Conservation (phyloP, 1,140 invertebrate genomes). For the Drosophila nannoptera region DNA sequence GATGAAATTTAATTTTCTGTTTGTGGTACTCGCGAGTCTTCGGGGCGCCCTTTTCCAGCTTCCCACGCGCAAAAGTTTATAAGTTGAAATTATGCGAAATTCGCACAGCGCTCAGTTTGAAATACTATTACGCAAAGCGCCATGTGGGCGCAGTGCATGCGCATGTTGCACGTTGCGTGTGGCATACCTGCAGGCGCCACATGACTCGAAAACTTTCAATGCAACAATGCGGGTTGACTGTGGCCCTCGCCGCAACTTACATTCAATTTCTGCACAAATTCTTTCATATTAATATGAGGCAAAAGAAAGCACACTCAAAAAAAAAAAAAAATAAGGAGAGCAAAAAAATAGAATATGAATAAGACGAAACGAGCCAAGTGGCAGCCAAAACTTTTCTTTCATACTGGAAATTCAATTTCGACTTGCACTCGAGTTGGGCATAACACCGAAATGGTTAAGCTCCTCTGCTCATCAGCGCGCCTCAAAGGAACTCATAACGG, state of each 20-base stretch:
- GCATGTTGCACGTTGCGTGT: slow-evolving; percentile 42
- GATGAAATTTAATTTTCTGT: slow-evolving; percentile 62
- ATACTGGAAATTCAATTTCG: slow-evolving; percentile 50
- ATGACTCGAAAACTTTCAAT: slow-evolving; percentile 57
- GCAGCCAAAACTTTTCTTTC: slow-evolving; percentile 35
- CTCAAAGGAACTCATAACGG: neutral
- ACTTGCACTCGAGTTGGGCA: slow-evolving; percentile 5
- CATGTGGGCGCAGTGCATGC: slow-evolving; percentile 43
- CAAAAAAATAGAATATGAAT: no score
- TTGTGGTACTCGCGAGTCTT: slow-evolving; percentile 42
- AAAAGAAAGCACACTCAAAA: slow-evolving; percentile 14
- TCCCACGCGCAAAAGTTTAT: slow-evolving; percentile 52
- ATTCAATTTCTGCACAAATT: slow-evolving; percentile 65
- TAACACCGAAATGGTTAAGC: slow-evolving; percentile 3
- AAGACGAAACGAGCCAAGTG: neutral
- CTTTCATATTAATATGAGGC: slow-evolving; percentile 49
- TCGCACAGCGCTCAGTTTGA: slow-evolving; percentile 33
- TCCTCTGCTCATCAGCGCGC: slow-evolving; percentile 11
- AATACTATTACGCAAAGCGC: slow-evolving; percentile 72
- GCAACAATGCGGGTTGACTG: slow-evolving; percentile 52
- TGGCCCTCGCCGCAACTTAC: slow-evolving; percentile 53
- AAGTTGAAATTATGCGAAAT: slow-evolving; percentile 75
- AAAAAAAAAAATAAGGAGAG: no score
- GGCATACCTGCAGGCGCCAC: slow-evolving; percentile 49
- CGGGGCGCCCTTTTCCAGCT: slow-evolving; percentile 46